A percentile compares a stretch with the other conserved stretches of the same genome.
phyloP scores from a whole-genome alignment of 2,797 vertebrate genomes.

The Enteromius mattozi region DNA sequence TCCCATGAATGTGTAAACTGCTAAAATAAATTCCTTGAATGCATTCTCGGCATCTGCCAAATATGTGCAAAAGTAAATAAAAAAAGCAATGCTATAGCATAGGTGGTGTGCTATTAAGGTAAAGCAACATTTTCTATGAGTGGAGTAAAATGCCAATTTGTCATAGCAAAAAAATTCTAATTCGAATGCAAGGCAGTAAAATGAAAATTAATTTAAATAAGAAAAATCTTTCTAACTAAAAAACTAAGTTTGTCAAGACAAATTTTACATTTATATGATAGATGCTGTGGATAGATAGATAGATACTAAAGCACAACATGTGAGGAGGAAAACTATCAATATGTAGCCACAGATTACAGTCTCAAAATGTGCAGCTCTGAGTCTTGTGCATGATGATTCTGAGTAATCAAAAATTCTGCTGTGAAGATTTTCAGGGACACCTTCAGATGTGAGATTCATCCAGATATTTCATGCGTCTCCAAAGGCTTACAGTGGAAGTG shows the following conservation, averaged over 20 bases:
- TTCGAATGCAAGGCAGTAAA: not conserved
- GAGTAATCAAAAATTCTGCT: constrained; percentile 11
- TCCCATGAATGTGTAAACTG: not conserved
- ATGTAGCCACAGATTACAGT: not conserved
- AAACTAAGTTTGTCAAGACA: not conserved
- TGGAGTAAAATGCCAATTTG: not conserved
- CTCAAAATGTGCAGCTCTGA: not conserved
- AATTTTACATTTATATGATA: not conserved
- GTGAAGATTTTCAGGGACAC: not conserved
- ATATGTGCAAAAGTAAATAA: not conserved
- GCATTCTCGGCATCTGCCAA: not conserved
- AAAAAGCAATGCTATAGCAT: not conserved
- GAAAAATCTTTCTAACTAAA: not conserved
- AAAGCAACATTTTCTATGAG: not conserved
- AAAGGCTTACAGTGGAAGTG: not conserved
- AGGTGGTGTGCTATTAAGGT: too few relatives aligned
- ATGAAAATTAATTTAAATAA: not conserved
- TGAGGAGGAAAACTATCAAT: not conserved
- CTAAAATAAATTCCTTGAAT: not conserved
- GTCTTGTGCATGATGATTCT: not conserved
- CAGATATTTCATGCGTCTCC: not conserved
- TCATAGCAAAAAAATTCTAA: not conserved
- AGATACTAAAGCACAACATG: not conserved
- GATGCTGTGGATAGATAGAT: not conserved
- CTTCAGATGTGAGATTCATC: constrained; percentile 5